Conservation (phyloP, 2,797 vertebrate genomes). For the Semotilus atromaculatus region DNA sequence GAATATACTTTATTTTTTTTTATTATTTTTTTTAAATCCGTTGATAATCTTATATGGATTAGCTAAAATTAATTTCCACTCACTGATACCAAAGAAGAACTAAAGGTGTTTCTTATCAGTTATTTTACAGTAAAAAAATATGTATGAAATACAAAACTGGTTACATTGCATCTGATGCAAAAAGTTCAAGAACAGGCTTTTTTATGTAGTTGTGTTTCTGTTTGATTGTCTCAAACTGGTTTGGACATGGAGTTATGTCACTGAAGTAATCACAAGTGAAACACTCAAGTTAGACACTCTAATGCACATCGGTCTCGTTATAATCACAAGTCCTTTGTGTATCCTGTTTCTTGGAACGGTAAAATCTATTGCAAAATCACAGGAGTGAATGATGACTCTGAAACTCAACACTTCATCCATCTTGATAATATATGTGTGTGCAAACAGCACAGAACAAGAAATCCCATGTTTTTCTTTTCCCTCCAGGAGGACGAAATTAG, state of each 20-base stretch:
- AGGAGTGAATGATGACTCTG: conserved; percentile 16
- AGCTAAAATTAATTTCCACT: not conserved
- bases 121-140: not conserved
- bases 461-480: conserved; percentile 44
- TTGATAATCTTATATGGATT: not conserved
- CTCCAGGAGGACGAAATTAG: conserved; percentile 30
- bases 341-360: conserved; percentile 16
- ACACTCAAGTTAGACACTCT: conserved; percentile 5
- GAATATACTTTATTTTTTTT: too few relatives aligned
- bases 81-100: not conserved
- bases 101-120: not conserved
- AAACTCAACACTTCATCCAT: conserved; percentile 38
- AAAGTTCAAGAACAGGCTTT: not conserved
- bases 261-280: conserved; percentile 7
- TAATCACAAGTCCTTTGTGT: conserved; percentile 2
- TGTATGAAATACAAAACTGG: not conserved
- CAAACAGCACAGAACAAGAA: conserved; percentile 9
- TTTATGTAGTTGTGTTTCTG: not conserved
- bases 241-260: conserved; percentile 2
- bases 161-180: not conserved
- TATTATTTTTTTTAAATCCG: not conserved
- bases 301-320: not conserved
- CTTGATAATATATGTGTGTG: conserved; percentile 16
- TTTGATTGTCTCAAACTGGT: not conserved
- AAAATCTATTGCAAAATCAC: not conserved